Evolutionary conservation across 2,888 invertebrate genomes (phyloP).

Genomic region (Lepidochrysops patricia): DNA sequence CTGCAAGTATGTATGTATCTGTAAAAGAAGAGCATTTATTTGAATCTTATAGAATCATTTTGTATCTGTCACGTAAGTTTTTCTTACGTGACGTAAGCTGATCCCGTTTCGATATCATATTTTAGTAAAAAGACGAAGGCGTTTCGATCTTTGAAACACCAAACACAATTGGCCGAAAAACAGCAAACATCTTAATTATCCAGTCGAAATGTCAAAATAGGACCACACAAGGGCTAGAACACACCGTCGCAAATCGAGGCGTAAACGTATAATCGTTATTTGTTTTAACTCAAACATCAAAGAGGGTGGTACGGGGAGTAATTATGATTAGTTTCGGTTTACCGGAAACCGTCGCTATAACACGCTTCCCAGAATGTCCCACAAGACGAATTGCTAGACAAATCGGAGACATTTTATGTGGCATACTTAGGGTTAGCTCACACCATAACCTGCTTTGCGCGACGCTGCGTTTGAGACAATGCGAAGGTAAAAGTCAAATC

Average conservation of each 20-base stretch:
- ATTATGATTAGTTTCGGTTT: conserved; percentile 70
- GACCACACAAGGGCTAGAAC: conserved; percentile 64
- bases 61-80: too few relatives aligned
- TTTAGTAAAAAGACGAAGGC: too few relatives aligned
- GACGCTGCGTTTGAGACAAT: too few relatives aligned
- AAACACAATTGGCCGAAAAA: not conserved
- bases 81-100: too few relatives aligned
- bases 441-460: too few relatives aligned
- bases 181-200: conserved; percentile 29
- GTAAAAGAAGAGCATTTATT: too few relatives aligned
- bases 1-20: too few relatives aligned
- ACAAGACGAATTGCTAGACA: conserved; percentile 8
- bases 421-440: too few relatives aligned
- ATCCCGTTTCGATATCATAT: not conserved
- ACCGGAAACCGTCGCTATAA: conserved; percentile 72
- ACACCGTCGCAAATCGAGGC: conserved; percentile 67
- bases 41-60: too few relatives aligned
- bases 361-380: conserved; percentile 54
- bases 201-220: conserved; percentile 39
- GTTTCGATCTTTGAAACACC: too few relatives aligned
- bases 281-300: conserved; percentile 74
- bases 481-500: too few relatives aligned
- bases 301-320: conserved; percentile 68
- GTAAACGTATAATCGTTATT: conserved; percentile 72
- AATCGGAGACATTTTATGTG: conserved; percentile 4